Evolutionary conservation across 2,113 vertebrate species (phyloP).

Genomic region (Tenebrosternarchus preto): DNA sequence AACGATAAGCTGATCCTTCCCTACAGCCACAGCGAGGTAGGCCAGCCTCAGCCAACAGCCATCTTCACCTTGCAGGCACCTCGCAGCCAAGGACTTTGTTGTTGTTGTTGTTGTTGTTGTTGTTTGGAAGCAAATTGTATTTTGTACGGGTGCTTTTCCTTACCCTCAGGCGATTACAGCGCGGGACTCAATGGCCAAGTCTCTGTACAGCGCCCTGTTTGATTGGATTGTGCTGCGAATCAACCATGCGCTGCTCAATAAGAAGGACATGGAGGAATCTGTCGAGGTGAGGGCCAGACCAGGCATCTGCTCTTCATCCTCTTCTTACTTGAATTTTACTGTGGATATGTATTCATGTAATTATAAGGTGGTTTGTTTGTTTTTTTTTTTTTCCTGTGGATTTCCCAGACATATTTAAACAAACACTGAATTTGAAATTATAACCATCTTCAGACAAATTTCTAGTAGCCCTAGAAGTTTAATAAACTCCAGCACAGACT

Average conservation of each 20-base stretch:
- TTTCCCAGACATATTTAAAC: too few relatives aligned
- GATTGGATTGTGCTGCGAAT: slow-evolving; percentile 99
- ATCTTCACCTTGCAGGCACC: background rate
- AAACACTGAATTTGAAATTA: too few relatives aligned
- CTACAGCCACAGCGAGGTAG: slow-evolving; percentile 93
- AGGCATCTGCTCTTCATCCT: background rate
- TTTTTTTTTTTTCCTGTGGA: too few relatives aligned
- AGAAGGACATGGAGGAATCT: slow-evolving; percentile 90
- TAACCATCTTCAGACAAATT: too few relatives aligned
- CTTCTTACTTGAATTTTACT: too few relatives aligned
- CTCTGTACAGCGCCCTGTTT: slow-evolving; percentile 96
- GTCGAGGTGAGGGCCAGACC: slow-evolving; percentile 35
- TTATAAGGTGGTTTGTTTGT: too few relatives aligned
- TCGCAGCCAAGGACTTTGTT: background rate
- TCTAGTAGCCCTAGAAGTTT: too few relatives aligned
- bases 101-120: too few relatives aligned
- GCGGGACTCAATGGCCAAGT: slow-evolving; percentile 99
- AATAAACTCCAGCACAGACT: too few relatives aligned
- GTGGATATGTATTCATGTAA: too few relatives aligned
- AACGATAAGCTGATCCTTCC: slow-evolving; percentile 97
- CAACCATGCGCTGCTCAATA: slow-evolving; percentile 96
- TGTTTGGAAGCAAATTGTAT: background rate
- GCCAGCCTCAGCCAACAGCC: slow-evolving; percentile 10
- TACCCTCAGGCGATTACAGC: slow-evolving; percentile 87
- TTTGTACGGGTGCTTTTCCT: too few relatives aligned